phyloP scores from a whole-genome alignment of 2,113 vertebrate species.

The Stigmatopora argus region DNA sequence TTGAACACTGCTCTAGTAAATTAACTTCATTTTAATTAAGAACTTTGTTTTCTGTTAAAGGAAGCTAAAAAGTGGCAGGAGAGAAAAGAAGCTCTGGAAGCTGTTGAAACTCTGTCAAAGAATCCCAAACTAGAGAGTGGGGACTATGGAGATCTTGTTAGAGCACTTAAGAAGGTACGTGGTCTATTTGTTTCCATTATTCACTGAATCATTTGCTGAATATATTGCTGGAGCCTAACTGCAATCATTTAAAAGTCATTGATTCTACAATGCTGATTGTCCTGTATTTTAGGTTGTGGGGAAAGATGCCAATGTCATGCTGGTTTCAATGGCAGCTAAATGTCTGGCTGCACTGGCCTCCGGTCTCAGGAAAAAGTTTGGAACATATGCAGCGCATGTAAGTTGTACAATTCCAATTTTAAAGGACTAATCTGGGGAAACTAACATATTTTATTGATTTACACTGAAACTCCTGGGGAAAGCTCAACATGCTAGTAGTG shows the following conservation, averaged over 20 bases:
- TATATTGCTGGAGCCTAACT: not conserved
- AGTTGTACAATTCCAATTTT: constrained; percentile 53
- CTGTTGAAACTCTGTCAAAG: constrained; percentile 82
- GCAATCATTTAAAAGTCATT: not conserved
- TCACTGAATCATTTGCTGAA: not conserved
- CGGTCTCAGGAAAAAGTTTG: constrained; percentile 97
- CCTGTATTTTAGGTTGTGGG: constrained; percentile 80
- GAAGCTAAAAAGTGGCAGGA: constrained; percentile 99
- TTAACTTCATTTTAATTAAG: not conserved
- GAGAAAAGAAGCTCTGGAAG: constrained; percentile 92
- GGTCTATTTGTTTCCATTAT: not conserved
- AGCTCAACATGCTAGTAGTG: not conserved
- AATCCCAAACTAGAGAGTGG: constrained; percentile 91
- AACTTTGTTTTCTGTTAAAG: constrained; percentile 56
- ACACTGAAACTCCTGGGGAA: too few relatives aligned
- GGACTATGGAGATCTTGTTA: constrained; percentile 91
- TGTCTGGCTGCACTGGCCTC: constrained; percentile 84
- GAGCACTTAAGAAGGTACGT: constrained; percentile 90
- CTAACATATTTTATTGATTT: too few relatives aligned
- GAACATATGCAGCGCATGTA: constrained; percentile 88
- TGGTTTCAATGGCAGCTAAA: constrained; percentile 93
- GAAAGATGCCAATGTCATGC: constrained; percentile 96
- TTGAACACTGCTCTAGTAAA: not conserved
- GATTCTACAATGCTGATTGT: not conserved
- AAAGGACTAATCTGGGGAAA: not conserved